A percentile compares a stretch with the other conserved stretches of the same genome.
phyloP scores from a whole-genome alignment of 2,888 invertebrate species.

The Diarsia mendica region DNA sequence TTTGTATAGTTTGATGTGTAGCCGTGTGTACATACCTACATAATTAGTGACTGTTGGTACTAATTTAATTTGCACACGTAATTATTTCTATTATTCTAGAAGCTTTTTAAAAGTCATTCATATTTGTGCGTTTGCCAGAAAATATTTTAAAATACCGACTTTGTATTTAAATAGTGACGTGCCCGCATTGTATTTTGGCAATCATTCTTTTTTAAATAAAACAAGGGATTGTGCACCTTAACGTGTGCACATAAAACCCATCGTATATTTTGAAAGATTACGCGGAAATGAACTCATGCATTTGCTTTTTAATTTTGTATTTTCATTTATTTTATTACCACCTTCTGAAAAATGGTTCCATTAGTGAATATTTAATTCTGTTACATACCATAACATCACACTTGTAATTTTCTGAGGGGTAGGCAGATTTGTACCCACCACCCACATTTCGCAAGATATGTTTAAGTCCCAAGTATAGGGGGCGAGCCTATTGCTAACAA shows the following conservation, averaged over 20 bases:
- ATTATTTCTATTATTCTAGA: constrained; percentile 28
- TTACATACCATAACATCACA: neutral
- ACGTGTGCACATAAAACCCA: neutral
- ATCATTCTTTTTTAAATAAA: neutral
- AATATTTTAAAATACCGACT: constrained; percentile 56
- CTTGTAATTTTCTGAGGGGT: no score
- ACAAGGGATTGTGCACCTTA: constrained; percentile 35
- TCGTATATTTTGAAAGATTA: neutral
- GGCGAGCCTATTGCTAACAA: no score
- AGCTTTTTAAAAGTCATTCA: constrained; percentile 50
- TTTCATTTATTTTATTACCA: neutral
- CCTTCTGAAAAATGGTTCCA: neutral
- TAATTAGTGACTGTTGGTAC: neutral
- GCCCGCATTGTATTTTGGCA: constrained; percentile 60
- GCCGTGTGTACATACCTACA: neutral
- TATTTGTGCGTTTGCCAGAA: constrained; percentile 59
- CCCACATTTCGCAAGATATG: no score
- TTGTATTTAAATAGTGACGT: constrained; percentile 47
- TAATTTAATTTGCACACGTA: constrained; percentile 21
- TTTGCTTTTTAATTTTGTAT: constrained; percentile 27
- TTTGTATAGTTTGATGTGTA: no score
- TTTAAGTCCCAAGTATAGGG: no score
- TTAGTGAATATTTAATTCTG: constrained; percentile 17
- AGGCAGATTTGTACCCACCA: no score
- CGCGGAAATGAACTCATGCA: constrained; percentile 46